Base-by-base conservation (phyloP, 1,140 invertebrate genomes). In the Mya arenaria region DNA sequence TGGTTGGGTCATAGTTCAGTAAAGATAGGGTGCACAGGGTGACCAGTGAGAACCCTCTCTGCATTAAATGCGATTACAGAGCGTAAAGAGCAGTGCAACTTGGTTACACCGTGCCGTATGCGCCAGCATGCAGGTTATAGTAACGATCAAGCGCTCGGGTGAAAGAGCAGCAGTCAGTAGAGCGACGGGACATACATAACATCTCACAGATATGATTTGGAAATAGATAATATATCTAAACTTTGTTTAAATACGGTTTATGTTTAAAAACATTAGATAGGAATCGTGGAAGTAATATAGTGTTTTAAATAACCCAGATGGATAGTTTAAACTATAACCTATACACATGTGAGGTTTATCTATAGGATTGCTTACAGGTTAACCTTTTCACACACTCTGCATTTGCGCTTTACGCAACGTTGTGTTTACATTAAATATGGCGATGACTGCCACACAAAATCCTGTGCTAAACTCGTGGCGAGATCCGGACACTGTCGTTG, bases 1-100 rank as follows among this genome's bases (percentile, higher is more conserved):
- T 87, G 78, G 82, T 74, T 79, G 86, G 90, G 91, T 92, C 91
- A 92, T 88, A 91, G 91, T 91, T 92, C 91, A 91, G 88, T 88
- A 75, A 78, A 88, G 86, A 87, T 88, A 89, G 86, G 86, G 88
- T 85, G 86, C 85, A 75, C 30, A 62, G 63, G 78, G 65, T 83
- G 78, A 75, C 74, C 86, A 71, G 36, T 58, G 68, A 37, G 56
- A 71, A 75, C 82, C 72, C 73, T 84, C 58, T 69, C 72, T 82
- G 71, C 71, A 81, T 86, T 85, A 83, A 81, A 82, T 81, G 66
- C 79, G 87, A 89, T 89, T 88, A 88, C 84, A 87, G 75, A 86
- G 87, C 87, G 83, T 55, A 41, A 34, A 25, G 44, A 65, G 68
- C 69, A 65, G 36, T 82, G 79, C 79, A 82, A 60, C 65, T 30